These are phyloP conservation scores for Nyctibius grandis DNA, from an alignment of 2,797 vertebrate genomes.

Conservation along the genomic window DNA sequence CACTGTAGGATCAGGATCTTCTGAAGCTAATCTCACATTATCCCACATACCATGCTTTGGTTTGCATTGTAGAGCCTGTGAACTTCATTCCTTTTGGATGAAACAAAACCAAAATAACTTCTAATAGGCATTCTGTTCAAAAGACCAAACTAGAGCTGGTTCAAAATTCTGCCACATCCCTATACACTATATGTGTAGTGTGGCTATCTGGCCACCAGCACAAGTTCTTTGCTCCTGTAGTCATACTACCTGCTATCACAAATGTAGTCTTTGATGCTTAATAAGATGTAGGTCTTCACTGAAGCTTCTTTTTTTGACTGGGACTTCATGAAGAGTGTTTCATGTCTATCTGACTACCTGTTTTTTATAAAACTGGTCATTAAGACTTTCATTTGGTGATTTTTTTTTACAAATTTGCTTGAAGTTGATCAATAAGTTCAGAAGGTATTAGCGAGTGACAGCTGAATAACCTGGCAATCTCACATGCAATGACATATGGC, in stretches of 20 bases:
- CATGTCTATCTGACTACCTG: background rate
- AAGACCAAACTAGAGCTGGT: background rate
- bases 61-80: background rate
- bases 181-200: rapidly evolving
- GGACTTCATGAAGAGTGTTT: background rate
- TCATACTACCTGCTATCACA: background rate
- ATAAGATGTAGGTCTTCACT: background rate
- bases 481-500: background rate
- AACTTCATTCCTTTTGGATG: background rate
- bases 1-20: background rate
- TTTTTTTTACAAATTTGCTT: background rate
- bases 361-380: background rate
- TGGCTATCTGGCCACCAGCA: background rate
- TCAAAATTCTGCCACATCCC: background rate
- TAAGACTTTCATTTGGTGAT: background rate
- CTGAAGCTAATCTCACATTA: background rate
- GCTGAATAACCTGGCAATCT: background rate
- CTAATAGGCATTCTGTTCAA: background rate
- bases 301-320: background rate
- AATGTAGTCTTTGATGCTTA: background rate
- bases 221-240: background rate
- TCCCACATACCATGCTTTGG: background rate
- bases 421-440: background rate
- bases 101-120: background rate
- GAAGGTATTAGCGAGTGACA: background rate